Evolutionary conservation across 2,113 vertebrate species (phyloP), one percentile per base, ranked within the genome.

Genomic region (Percina caprodes): DNA sequence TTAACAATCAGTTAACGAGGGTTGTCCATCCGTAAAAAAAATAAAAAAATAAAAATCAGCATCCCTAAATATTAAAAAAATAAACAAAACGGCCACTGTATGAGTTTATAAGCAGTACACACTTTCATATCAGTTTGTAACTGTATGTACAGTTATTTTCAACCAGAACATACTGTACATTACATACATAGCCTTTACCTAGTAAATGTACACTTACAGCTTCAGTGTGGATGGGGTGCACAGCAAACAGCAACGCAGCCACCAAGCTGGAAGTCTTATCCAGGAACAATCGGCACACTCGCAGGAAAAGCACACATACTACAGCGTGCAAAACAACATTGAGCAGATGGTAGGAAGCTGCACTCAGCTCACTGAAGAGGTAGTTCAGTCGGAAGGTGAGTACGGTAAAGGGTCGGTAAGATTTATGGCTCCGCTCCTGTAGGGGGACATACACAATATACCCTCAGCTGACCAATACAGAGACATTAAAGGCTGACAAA

Each of bases 401-500:
- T 13, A 99, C 98, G 3, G 98, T 99, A 82, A 99, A 91, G 1
- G 98, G 98, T 58, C 98, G 94, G 5, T 99, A 99, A 12, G 98
- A 99, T 85, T 99, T 99, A 91, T 99, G 98, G 90, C 98, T 99
- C 82, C 98, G 95, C 86, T 99, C 98, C 98, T 99, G 89, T 7
- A 79, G 24, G 61, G 86, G 51, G 67, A 91, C 83, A 92, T 0
- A 58, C 23, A 66, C 3, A 16, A 24, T 6, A n/a, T 4, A 42
- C 35, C 11, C 11, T 80, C 55, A 71, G 18, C n/a, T 11, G 14
- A 56, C 1, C 3, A 16, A 35, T 10, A 1, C 30, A 51, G 23
- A 49, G 66, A 35, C 51, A 63, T 58, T 18, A 51, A 35, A 51
- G n/a, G 13, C 8, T 58, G 16, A 18, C 21, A n/a, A 11, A 52